Evolutionary conservation across 2,888 invertebrate species (phyloP), one percentile per base, ranked within the genome.

Genomic region (Pelosia muscerda): DNA sequence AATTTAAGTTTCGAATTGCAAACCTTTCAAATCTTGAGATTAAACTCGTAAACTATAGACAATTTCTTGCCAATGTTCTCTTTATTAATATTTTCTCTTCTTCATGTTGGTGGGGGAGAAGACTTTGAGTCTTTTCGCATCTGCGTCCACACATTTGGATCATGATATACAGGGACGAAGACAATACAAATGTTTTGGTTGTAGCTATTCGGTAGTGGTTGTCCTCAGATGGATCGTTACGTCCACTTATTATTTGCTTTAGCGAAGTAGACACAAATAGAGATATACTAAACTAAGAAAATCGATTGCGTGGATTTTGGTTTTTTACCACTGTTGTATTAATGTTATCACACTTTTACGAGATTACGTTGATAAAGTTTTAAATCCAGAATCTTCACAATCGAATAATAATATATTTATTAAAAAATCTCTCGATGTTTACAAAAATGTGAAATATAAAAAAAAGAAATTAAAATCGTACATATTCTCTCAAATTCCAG

Each of bases 141-240:
- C 90, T 88, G 89, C 92, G 91, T 88, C 84, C 83, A 84, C 82
- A 81, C 84, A 85, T 78, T 83, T 79, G 76, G 79, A 81, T 84
- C 83, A 84, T 80, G 83, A 86, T 85, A 82, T 93, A 94, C 94
- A 94, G 94, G 94, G 94, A 94, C 88, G 88, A 88, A 84, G 94
- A 94, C 94, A 94, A 94, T 94, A 94, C 86, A 83, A 83, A 87
- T 86, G 81, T 80, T 84, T 86, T 85, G 56, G 71, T 79, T 72
- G 77, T 78, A 75, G 73, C 72, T 77, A 56, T 65, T 79, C 75
- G 61, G 62, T 75, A 79, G 72, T 69, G 70, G 58, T 60, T 69
- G 71, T 79, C 77, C 77, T 76, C 80, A 67, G 71, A 74, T 66
- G 76, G 71, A 69, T 68, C 68, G 62, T 73, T 76, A 71, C 81